Base-by-base conservation (phyloP, 1,140 invertebrate genomes). In the Panulirus ornatus region DNA sequence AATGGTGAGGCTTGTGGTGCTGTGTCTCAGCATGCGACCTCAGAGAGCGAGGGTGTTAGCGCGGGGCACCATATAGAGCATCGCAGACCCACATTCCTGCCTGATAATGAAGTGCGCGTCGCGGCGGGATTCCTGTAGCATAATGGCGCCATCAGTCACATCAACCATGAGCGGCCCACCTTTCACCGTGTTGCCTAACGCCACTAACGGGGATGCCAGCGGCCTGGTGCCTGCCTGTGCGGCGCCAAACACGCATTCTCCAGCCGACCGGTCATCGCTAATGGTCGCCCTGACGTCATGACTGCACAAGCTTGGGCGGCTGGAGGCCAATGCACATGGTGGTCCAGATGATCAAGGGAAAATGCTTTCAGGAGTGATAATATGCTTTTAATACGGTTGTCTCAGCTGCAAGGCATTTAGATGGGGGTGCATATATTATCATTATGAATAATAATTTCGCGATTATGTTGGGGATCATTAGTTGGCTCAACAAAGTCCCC, bases 251-350 rank as follows among this genome's bases (percentile, higher is more conserved):
- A 71, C 66, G 40, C 66, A 47, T 71, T 47, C 83, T 44, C 83
- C 66, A 70, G 83, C 34, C 66, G 22, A 34, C 47, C 40, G 83
- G 63, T 84, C 83, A 84, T 73, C 66, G 30, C 44, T 84, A 84
- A 73, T 84, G 83, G 83, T 73, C 44, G 73, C 27, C 38, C 22
- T 84, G 83, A 84, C 83, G 83, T 84, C 83, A 84, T n/a, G 44
- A 16, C 63, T 84, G 38, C 83, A 14, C 63, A n/a, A 34, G 16
- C 44, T 42, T 16, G 63, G 40, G 38, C 19, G 36, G n/a, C 6
- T 27, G 30, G n/a, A 30, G 27, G n/a, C 58, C n/a, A 66, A 6
- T 66, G 58, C 22, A 16, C n/a, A 8, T 22, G 22, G 58, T 30
- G 5, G 30, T 6, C n/a, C 5, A 27, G 44, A 5, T 27, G 16